Evolutionary conservation across 1,140 invertebrate species (phyloP).

Genomic region (Drosophila baimaii): DNA sequence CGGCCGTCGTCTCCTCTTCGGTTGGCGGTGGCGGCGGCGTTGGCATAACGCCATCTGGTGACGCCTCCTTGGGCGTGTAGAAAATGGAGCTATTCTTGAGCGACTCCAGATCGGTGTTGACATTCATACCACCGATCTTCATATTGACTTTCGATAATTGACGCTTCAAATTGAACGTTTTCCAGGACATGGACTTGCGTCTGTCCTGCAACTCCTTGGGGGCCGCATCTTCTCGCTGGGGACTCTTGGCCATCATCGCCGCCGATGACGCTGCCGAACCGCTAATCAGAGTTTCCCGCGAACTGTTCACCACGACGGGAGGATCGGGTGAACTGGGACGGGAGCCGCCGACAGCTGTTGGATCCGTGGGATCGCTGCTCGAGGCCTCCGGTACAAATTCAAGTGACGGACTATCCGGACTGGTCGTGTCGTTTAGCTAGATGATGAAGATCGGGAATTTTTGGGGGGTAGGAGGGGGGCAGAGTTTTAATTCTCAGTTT

Average conservation of each 20-base stretch:
- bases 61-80: conserved; percentile 84
- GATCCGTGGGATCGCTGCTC: conserved; percentile 14
- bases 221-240: conserved; percentile 63
- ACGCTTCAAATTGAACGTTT: conserved; percentile 90
- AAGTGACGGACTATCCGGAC: conserved; percentile 80
- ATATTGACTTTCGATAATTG: conserved; percentile 92
- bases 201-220: conserved; percentile 78
- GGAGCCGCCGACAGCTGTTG: conserved; percentile 30
- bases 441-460: conserved; percentile 64
- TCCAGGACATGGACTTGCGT: conserved; percentile 88
- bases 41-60: conserved; percentile 55
- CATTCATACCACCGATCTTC: conserved; percentile 86
- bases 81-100: conserved; percentile 84
- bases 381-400: conserved; percentile 76
- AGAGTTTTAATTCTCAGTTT: conserved; percentile 52
- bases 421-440: conserved; percentile 82
- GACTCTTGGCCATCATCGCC: conserved; percentile 66
- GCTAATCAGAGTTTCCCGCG: conserved; percentile 51
- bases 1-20: conserved; percentile 40
- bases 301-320: conserved; percentile 59
- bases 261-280: conserved; percentile 40
- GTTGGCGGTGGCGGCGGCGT: conserved; percentile 21
- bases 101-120: conserved; percentile 86
- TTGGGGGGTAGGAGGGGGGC: conserved; percentile 38
- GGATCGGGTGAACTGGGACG: conserved; percentile 66